A percentile compares a stretch with the other conserved stretches of the same genome.
phyloP scores from a whole-genome alignment of 2,113 vertebrate species.

The Ictalurus furcatus region DNA sequence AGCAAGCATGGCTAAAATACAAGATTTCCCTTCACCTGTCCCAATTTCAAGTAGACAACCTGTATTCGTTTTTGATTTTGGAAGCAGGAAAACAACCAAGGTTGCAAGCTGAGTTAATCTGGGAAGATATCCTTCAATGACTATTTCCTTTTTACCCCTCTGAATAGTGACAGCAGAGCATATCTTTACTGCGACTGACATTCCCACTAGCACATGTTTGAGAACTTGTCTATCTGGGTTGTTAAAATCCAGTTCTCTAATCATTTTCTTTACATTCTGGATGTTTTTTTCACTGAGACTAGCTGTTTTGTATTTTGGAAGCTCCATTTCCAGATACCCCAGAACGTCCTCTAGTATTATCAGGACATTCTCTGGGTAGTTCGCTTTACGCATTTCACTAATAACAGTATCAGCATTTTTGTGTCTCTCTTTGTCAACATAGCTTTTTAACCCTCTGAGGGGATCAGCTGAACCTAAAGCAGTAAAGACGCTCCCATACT shows the following conservation, averaged over 20 bases:
- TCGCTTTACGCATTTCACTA: not conserved
- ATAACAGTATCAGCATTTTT: constrained; percentile 13
- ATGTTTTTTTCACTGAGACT: not conserved
- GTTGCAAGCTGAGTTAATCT: constrained; percentile 54
- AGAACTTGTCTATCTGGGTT: constrained; percentile 38
- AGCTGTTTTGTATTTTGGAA: not conserved
- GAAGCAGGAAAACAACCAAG: constrained; percentile 46
- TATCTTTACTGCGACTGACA: constrained; percentile 43
- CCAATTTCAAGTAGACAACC: constrained; percentile 55
- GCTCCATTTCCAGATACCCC: not conserved
- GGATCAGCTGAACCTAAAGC: not conserved
- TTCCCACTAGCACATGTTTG: constrained; percentile 26
- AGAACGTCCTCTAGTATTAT: constrained; percentile 19
- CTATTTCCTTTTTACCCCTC: constrained; percentile 16
- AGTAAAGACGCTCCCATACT: not conserved
- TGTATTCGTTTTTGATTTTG: constrained; percentile 3
- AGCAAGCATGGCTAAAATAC: constrained; percentile 55
- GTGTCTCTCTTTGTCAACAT: not conserved
- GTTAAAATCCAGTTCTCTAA: constrained; percentile 40
- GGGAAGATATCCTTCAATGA: constrained; percentile 52
- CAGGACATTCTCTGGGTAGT: constrained; percentile 8
- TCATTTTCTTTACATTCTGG: not conserved
- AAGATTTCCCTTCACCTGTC: constrained; percentile 56
- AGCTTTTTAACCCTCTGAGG: not conserved
- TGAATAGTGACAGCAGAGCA: constrained; percentile 27